Base-by-base conservation (phyloP, 2,888 invertebrate genomes). In the Penaeus monodon region DNA sequence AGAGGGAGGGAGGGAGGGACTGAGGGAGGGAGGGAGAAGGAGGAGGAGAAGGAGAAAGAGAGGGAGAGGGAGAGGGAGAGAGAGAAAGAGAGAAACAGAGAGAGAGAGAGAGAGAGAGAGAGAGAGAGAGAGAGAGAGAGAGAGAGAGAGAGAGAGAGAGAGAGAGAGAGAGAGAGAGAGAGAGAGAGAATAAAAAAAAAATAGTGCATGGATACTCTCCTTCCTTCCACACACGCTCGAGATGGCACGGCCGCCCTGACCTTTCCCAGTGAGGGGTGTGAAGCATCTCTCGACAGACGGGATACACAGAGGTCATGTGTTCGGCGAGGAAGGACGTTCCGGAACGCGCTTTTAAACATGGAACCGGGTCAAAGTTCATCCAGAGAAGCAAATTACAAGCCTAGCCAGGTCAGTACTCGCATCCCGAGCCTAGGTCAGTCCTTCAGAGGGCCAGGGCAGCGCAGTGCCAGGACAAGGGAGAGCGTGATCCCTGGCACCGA, bases 401-500 rank as follows among this genome's bases (percentile, higher is more conserved):
- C 17, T 29, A 29, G 73, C 38, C 7, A 73, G 33, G 73, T 33
- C 73, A 38, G 8, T 29, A 73, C 17, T 38, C 73, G 29, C 38
- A 44, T 38, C 33, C 22, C 33, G 38, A 22, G 27, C 14, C 33
- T 22, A 73, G 38, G 22, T 38, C 73, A 73, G 33, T 38, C n/a
- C 29, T 27, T 22, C 73, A 29, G 22, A 29, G 73, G 22, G 73
- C 29, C 22, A 10, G 73, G 33, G 33, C 38, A 29, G 20, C 38
- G 22, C 38, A 29, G 65, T 29, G 80, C n/a, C 64, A 80, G 65
- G 65, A n/a, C 22, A 80, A 29, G 33, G 65, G 66, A 17, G 38
- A 64, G 38, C n/a, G 27, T 57, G 77, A 77, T 77, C 63, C 74
- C 84, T 85, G 84, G 70, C 4, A 38, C 70, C 8, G 44, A 44